Base-by-base conservation (phyloP, 2,888 invertebrate genomes). In the Calameuta filiformis region DNA sequence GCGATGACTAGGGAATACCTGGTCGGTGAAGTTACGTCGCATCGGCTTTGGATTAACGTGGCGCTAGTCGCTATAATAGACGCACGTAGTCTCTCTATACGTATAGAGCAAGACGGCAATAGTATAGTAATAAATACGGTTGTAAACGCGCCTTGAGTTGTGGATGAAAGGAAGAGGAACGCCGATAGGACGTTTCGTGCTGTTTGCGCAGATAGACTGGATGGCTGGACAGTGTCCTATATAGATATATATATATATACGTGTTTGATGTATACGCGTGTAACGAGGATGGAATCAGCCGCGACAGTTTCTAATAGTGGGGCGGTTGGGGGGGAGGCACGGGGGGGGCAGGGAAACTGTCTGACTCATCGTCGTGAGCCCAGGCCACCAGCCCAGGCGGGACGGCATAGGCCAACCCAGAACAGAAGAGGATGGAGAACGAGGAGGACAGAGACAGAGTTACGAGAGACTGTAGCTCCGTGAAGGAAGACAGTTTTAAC, bases 401-500 rank as follows among this genome's bases (percentile, higher is more conserved):
- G 56, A 56, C 56, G 56, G 23, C 23, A 56, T 56, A 56, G 56
- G 56, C 56, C 56, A 56, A 56, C 56, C 56, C 56, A 56, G 56
- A 56, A 56, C 56, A 56, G 56, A 56, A 56, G 56, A 56, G 56
- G 56, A 56, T 23, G 23, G 56, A 56, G 56, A 40, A 40, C 6
- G 15, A 40, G 40, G 15, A 40, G 40, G 40, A 40, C 23, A 9
- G 40, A 56, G 40, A 56, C 23, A 87, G 85, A 87, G 85, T 87
- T 82, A 85, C 85, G 85, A 85, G 87, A 56, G 23, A 31, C 85
- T 85, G 86, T 89, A 89, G 89, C 88, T 90, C 90, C 89, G 86
- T 85, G 88, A 87, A 88, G 87, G 87, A 89, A 87, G 89, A 90
- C 87, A 87, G 87, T 87, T 89, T 89, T 90, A 90, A 89, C 87